These are phyloP conservation scores for Formica selysi DNA, from an alignment of 1,140 invertebrate species.

Conservation along the genomic window DNA sequence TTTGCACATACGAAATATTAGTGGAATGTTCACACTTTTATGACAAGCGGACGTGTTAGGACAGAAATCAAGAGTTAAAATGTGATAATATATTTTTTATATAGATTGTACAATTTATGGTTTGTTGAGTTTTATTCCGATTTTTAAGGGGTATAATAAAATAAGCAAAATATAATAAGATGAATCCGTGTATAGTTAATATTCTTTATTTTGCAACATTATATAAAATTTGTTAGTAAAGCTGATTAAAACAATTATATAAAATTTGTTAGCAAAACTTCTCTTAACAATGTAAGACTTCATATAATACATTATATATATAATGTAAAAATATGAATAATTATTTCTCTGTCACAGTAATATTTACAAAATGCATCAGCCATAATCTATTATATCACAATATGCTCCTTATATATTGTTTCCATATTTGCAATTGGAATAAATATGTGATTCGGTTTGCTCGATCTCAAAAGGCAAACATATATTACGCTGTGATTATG, in stretches of 20 bases:
- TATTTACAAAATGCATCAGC: not conserved
- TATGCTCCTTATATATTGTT: not conserved
- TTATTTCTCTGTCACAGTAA: too few species aligned
- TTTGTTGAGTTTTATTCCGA: not conserved
- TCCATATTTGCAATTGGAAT: not conserved
- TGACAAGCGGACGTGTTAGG: not conserved
- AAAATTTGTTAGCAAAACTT: constrained; percentile 3
- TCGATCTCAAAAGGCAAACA: not conserved
- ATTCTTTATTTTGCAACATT: not conserved
- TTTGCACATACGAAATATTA: not conserved
- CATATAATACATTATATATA: not conserved
- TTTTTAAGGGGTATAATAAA: not conserved
- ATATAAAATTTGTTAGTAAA: constrained; percentile 30
- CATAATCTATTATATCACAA: constrained; percentile 36
- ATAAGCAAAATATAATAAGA: not conserved
- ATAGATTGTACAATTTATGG: not conserved
- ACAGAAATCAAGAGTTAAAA: not conserved
- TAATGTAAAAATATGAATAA: too few species aligned
- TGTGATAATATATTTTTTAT: constrained; percentile 21
- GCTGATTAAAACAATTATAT: constrained; percentile 28
- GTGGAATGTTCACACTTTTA: not conserved
- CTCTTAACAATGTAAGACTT: not conserved
- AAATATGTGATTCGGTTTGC: not conserved
- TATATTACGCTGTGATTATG: not conserved
- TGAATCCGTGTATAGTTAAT: not conserved